phyloP scores from a whole-genome alignment of 2,797 vertebrate genomes.

The Syngnathus acus region DNA sequence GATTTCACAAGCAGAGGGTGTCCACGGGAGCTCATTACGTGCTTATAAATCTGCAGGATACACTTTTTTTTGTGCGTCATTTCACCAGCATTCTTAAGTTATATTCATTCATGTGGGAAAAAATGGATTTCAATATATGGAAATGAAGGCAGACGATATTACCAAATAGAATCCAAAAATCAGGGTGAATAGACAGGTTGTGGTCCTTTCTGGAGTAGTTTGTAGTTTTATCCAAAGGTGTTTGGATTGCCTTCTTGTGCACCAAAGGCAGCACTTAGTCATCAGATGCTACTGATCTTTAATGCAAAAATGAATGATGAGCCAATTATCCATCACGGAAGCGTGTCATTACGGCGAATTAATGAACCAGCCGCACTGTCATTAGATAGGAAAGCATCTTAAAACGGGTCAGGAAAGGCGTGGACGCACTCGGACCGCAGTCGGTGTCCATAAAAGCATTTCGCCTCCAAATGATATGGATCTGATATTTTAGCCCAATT shows the following conservation, averaged over 20 bases:
- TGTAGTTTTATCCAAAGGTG: neutral
- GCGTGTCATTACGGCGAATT: constrained; percentile 4
- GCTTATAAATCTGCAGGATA: constrained; percentile 27
- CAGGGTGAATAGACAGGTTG: neutral
- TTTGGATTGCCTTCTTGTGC: neutral
- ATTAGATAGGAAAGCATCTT: neutral
- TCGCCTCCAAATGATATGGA: neutral
- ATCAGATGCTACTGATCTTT: constrained; percentile 5
- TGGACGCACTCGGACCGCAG: neutral
- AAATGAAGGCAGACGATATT: neutral
- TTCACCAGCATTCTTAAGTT: neutral
- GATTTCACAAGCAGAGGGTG: constrained; percentile 35
- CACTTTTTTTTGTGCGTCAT: constrained; percentile 6
- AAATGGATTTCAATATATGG: neutral
- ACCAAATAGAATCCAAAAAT: neutral
- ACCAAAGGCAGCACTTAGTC: neutral
- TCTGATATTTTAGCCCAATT: constrained; percentile 40
- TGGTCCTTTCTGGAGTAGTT: neutral
- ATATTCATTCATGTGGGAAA: neutral
- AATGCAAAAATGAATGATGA: constrained; percentile 15
- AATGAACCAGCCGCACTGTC: neutral
- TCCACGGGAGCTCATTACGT: constrained; percentile 33
- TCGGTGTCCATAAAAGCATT: neutral
- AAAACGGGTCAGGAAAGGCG: neutral
- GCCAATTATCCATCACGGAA: constrained; percentile 5